Conservation (phyloP, 2,113 vertebrate species). For the Rhea pennata region DNA sequence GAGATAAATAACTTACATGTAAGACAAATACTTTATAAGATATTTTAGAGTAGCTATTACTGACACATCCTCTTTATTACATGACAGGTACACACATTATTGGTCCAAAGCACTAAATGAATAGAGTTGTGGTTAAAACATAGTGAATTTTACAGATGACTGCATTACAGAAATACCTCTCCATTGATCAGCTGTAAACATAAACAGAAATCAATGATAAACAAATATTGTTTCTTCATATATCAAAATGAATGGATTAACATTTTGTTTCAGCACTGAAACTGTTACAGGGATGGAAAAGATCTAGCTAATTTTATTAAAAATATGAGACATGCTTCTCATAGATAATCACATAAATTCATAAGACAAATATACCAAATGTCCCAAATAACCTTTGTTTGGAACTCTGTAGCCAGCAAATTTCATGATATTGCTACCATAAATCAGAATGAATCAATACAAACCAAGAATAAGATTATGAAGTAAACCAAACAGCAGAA, state of each 20-base stretch:
- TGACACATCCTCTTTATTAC: not conserved
- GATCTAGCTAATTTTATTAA: not conserved
- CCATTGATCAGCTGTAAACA: conserved; percentile 34
- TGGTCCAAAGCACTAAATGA: not conserved
- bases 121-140: not conserved
- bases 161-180: conserved; percentile 5
- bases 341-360: not conserved
- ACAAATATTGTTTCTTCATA: not conserved
- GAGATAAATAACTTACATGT: not conserved
- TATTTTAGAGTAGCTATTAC: not conserved
- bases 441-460: not conserved
- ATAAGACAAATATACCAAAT: not conserved
- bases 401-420: not conserved
- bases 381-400: conserved; percentile 1
- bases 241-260: not conserved
- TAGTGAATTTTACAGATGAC: conserved; percentile 13
- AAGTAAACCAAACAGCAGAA: conserved; percentile 1
- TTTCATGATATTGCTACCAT: not conserved
- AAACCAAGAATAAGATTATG: not conserved
- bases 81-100: not conserved
- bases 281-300: not conserved
- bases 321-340: conserved; percentile 16
- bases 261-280: not conserved
- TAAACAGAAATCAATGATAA: conserved; percentile 44
- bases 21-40: not conserved